Base-by-base conservation (phyloP, 92 coral and sea anemone genomes). In the Pocillopora grandis region DNA sequence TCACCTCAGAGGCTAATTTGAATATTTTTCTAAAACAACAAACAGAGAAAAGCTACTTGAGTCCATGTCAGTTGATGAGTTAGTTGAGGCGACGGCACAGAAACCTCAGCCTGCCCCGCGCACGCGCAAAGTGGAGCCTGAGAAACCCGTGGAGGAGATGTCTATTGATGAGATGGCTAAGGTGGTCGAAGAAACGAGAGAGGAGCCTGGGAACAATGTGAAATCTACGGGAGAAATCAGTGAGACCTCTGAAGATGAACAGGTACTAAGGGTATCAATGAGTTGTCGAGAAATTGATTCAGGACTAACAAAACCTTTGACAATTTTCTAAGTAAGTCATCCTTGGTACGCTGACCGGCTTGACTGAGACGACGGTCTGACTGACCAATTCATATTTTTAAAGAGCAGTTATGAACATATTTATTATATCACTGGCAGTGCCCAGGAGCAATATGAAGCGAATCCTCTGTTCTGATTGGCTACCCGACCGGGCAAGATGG, bases 131-230 rank as follows among this genome's bases (percentile, higher is more conserved):
- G 73, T 62, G 35, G 83, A 62, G 23, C 86, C 78, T 20, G 93
- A 87, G 75, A 94, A 94, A 64, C 89, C 98, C 10, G 87, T 92
- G 58, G 95, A 94, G 79, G 95, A 92, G 20, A 96, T 94, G 98
- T 86, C 94, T 27, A 86, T 96, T 52, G 99, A 96, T 66, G 99
- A 96, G 87, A 82, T 96, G 87, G 84, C 88, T 17, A 85, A 85
- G 74, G 95, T 92, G 7, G 98, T 91, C 23, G 79, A 88, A 21
- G 98, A 89, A 31, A 58, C 76, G 20, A 20, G 16, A 17, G 68
- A 81, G 69, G 83, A 77, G 83, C 42, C 68, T 66, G 77, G 66
- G 37, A 8, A 36, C 52, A 66, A 77, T 19, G 35, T 66, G 68
- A 84, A 69, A 61, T 74, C 86, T 23, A 21, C 9, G 9, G 33